Evolutionary conservation across 2,113 vertebrate genomes (phyloP).

Genomic region (Onychostoma macrolepis): DNA sequence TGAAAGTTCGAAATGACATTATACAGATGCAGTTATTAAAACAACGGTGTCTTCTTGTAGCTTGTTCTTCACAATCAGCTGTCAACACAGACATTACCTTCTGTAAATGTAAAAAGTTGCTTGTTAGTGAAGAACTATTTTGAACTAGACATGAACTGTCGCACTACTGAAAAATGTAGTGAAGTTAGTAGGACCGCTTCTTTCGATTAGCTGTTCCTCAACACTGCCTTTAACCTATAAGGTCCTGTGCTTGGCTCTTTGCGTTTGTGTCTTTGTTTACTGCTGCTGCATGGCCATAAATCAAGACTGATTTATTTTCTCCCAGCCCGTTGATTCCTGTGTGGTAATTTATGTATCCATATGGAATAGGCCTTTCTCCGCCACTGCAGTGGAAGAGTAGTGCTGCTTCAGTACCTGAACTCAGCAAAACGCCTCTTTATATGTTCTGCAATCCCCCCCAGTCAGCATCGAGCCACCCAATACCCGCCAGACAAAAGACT

Average conservation of each 20-base stretch:
- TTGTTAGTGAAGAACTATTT: neutral
- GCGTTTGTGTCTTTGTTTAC: neutral
- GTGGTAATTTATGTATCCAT: conserved; percentile 37
- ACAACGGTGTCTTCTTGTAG: too few species aligned
- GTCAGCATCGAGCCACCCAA: conserved; percentile 46
- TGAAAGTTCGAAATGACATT: neutral
- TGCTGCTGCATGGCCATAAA: conserved; percentile 3
- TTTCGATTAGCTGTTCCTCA: neutral
- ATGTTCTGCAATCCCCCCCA: conserved; percentile 36
- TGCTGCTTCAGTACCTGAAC: conserved; percentile 43
- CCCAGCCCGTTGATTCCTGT: neutral
- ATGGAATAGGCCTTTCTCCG: neutral
- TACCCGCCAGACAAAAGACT: conserved; percentile 39
- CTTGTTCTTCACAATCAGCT: too few species aligned
- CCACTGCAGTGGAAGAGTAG: conserved; percentile 40
- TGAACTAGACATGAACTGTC: neutral
- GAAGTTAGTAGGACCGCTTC: neutral
- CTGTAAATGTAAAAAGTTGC: neutral
- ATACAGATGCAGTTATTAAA: too few species aligned
- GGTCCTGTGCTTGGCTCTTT: neutral
- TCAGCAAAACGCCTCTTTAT: conserved; percentile 40
- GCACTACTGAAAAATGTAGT: neutral
- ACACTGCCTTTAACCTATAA: neutral
- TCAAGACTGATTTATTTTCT: conserved; percentile 16
- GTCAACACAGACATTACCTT: neutral